Percentiles rank a stretch among this genome's conserved stretches.
Evolutionary conservation across 2,888 invertebrate species (phyloP).

Genomic region (Noctua comes): DNA sequence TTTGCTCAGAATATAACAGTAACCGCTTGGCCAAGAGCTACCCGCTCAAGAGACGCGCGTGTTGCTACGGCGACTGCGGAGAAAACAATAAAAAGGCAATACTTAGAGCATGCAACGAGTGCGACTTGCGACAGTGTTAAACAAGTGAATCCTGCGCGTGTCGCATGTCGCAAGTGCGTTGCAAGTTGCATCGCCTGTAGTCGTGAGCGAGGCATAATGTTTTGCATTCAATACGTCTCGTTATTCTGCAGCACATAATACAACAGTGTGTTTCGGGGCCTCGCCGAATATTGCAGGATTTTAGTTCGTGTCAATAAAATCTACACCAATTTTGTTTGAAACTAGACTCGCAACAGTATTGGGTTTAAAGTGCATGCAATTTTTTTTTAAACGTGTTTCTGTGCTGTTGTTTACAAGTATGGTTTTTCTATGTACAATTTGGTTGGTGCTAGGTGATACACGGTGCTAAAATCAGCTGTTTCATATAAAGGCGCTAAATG

Average conservation of each 20-base stretch:
- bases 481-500: not conserved
- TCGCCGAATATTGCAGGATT: constrained; percentile 52
- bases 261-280: constrained; percentile 41
- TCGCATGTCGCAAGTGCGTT: no score
- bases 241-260: not conserved
- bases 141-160: no score
- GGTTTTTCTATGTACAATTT: constrained; percentile 15
- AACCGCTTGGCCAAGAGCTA: not conserved
- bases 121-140: no score
- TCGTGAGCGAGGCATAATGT: not conserved
- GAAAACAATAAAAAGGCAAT: no score
- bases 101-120: no score
- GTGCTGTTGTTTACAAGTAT: constrained; percentile 3
- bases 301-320: constrained; percentile 53
- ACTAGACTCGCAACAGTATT: constrained; percentile 23
- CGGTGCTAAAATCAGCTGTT: not conserved
- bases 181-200: not conserved
- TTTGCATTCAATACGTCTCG: not conserved
- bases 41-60: no score
- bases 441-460: not conserved
- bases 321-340: constrained; percentile 46
- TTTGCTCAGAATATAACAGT: constrained; percentile 2
- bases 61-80: no score
- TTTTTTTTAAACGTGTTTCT: constrained; percentile 26
- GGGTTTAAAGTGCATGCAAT: constrained; percentile 55